These are phyloP conservation scores for Lineus longissimus DNA, from an alignment of 1,140 invertebrate genomes.

Conservation along the genomic window DNA sequence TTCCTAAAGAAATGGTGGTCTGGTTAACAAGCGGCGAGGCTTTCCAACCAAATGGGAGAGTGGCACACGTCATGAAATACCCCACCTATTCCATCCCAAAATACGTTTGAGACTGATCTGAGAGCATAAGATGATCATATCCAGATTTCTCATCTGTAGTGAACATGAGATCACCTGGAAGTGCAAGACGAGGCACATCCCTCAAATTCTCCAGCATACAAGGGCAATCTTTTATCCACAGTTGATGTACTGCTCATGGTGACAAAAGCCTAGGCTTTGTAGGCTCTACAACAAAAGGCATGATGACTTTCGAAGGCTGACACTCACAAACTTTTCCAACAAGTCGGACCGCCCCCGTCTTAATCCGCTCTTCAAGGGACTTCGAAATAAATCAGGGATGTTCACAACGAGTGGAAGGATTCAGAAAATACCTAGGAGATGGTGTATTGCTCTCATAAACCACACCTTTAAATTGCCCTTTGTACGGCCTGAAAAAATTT, in stretches of 20 bases:
- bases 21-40: neutral
- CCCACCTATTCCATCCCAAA: neutral
- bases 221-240: slow-evolving; percentile 15
- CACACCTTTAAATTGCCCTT: too few relatives aligned
- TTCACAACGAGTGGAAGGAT: too few relatives aligned
- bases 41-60: slow-evolving; percentile 12
- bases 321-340: too few relatives aligned
- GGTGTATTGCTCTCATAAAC: too few relatives aligned
- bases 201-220: slow-evolving; percentile 16
- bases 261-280: neutral
- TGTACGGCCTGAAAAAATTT: too few relatives aligned
- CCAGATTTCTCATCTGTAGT: slow-evolving; percentile 7
- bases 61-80: neutral
- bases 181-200: slow-evolving; percentile 5
- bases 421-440: too few relatives aligned
- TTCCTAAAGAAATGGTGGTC: neutral
- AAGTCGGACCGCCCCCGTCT: too few relatives aligned
- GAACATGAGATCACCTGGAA: slow-evolving; percentile 8
- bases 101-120: neutral
- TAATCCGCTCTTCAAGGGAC: too few relatives aligned
- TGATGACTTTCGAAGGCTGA: neutral
- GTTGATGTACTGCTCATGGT: neutral
- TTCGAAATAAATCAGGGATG: too few relatives aligned
- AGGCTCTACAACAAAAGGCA: neutral
- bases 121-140: slow-evolving; percentile 4